Conservation (phyloP, 2,113 vertebrate species). For the Rhabdornis inornatus region DNA sequence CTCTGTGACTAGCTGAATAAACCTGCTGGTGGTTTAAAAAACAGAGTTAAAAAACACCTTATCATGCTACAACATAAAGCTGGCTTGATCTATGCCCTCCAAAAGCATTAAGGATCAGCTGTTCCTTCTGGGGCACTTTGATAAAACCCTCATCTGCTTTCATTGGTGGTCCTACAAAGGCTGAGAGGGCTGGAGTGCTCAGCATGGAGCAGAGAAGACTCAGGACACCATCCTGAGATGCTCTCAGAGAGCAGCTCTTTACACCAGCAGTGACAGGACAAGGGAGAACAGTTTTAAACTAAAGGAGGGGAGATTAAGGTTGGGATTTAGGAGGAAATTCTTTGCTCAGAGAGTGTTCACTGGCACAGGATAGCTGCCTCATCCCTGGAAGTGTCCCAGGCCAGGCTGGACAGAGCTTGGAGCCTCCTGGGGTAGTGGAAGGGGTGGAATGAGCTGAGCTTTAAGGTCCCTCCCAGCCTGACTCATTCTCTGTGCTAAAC, state of each 20-base stretch:
- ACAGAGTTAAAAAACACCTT: background rate
- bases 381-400: background rate
- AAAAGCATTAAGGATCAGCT: background rate
- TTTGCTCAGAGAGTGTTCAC: background rate
- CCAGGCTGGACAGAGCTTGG: rapidly evolving
- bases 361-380: background rate
- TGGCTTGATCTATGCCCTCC: background rate
- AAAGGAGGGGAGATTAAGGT: background rate
- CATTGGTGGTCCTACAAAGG: background rate
- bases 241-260: background rate
- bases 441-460: background rate
- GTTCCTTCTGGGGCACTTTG: background rate
- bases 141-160: background rate
- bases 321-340: background rate
- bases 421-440: rapidly evolving
- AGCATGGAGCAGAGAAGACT: background rate
- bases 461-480: background rate
- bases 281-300: background rate
- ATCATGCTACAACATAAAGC: background rate
- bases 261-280: too few relatives aligned
- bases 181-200: background rate
- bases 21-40: background rate
- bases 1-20: background rate
- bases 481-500: background rate
- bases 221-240: background rate